Evolutionary conservation across 2,888 invertebrate species (phyloP).

Genomic region (Sipunculus nudus): DNA sequence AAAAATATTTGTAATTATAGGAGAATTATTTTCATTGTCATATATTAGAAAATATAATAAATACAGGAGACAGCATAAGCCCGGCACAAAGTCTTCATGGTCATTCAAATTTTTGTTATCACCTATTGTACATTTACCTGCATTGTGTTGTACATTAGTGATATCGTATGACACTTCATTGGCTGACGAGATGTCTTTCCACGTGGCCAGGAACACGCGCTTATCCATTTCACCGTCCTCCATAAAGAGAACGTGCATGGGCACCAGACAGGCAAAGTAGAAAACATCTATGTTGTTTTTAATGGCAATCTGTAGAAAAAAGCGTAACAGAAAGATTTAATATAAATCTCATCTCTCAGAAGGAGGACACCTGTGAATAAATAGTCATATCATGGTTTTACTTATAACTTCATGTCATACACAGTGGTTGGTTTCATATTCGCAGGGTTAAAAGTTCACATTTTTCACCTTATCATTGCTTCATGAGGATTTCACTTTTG

Average conservation of each 20-base stretch:
- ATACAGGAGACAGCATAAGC: neutral
- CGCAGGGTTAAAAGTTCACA: too few species aligned
- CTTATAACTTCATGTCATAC: too few species aligned
- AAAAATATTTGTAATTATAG: too few species aligned
- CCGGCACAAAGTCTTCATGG: neutral
- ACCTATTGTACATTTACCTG: conserved; percentile 48
- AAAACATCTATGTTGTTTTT: conserved; percentile 99
- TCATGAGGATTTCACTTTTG: too few species aligned
- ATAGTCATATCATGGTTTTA: too few species aligned
- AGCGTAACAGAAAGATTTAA: neutral
- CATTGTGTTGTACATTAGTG: conserved; percentile 72
- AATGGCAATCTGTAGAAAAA: conserved; percentile 81
- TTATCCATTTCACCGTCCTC: conserved; percentile 99
- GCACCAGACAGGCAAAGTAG: conserved; percentile 94
- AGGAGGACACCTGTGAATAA: too few species aligned
- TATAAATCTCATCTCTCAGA: too few species aligned
- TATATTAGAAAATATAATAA: too few species aligned
- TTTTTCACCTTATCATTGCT: too few species aligned
- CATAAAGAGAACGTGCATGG: conserved; percentile 89
- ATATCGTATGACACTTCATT: conserved; percentile 96
- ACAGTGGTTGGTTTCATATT: too few species aligned
- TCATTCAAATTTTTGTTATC: conserved; percentile 9
- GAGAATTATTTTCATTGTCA: too few species aligned
- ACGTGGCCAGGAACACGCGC: conserved; percentile 93
- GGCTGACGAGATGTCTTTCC: conserved; percentile 99